Conservation (phyloP, 1,140 invertebrate species). For the Drosophila fuyamai region DNA sequence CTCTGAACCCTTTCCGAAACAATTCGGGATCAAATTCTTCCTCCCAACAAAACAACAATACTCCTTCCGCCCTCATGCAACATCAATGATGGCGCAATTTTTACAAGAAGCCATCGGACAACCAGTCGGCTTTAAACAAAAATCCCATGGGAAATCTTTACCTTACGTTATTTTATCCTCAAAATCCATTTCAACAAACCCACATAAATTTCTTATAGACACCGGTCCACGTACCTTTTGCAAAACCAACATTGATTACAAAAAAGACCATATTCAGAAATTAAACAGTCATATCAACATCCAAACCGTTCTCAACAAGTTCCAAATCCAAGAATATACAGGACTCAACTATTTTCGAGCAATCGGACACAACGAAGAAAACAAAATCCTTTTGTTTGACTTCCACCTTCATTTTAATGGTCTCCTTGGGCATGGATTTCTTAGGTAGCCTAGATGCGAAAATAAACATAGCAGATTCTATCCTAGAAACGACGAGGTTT, state of each 20-base stretch:
- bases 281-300: not conserved
- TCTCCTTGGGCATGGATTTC: slow-evolving; percentile 1
- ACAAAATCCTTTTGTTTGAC: slow-evolving; percentile 4
- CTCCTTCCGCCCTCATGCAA: slow-evolving; percentile 5
- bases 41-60: not conserved
- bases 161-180: not conserved
- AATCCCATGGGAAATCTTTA: slow-evolving; percentile 3
- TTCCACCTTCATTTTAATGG: slow-evolving; percentile 4
- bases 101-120: not conserved
- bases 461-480: slow-evolving; percentile 2
- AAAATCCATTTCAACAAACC: not conserved
- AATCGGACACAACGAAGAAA: not conserved
- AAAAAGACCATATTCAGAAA: not conserved
- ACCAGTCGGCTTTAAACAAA: slow-evolving; percentile 4
- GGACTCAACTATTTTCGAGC: slow-evolving; percentile 2
- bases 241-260: not conserved
- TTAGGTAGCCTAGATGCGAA: slow-evolving; percentile 1
- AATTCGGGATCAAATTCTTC: not conserved
- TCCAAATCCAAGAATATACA: slow-evolving; percentile 8
- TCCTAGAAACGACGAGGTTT: not conserved
- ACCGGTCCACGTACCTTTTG: slow-evolving; percentile 3
- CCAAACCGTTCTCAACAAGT: not conserved
- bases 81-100: slow-evolving; percentile 12
- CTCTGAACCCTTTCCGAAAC: not conserved
- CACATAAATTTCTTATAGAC: not conserved